Evolutionary conservation across 2,888 invertebrate species (phyloP).

Genomic region (Parthenolecanium corni): DNA sequence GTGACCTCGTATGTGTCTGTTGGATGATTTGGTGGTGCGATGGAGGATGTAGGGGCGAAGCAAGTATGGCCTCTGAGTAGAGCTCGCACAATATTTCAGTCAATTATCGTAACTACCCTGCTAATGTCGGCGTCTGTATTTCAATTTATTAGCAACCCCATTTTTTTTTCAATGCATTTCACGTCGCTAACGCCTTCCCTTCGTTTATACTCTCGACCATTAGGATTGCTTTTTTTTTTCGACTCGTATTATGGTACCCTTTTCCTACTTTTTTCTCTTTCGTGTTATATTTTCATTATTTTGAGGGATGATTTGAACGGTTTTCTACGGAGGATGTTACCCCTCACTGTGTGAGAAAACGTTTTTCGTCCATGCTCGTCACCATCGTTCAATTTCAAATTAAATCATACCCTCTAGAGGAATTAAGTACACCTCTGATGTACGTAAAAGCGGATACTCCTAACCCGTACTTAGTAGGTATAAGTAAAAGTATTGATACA

Average conservation of each 20-base stretch:
- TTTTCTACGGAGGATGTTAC: neutral
- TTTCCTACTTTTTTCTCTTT: neutral
- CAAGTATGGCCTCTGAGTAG: no score
- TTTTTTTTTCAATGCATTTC: constrained; percentile 5
- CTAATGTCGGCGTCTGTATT: constrained; percentile 1
- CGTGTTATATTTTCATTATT: neutral
- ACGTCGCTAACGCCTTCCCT: neutral
- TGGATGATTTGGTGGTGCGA: no score
- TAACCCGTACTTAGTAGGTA: neutral
- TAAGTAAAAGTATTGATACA: constrained; percentile 17
- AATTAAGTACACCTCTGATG: constrained; percentile 19
- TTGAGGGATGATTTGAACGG: constrained; percentile 6
- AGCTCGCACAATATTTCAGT: neutral
- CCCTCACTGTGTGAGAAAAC: neutral
- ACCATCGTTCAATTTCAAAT: neutral
- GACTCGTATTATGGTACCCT: constrained; percentile 9
- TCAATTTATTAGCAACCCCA: constrained; percentile 18
- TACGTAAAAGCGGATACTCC: no score
- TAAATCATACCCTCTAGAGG: constrained; percentile 15
- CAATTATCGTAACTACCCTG: constrained; percentile 20
- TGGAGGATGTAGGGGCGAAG: no score
- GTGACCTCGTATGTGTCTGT: no score
- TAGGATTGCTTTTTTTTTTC: neutral
- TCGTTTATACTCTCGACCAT: constrained; percentile 7
- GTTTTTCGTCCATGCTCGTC: neutral